These are phyloP conservation scores for Scaptomyza polygonia DNA, from an alignment of 2,888 invertebrate species.

Conservation along the genomic window DNA sequence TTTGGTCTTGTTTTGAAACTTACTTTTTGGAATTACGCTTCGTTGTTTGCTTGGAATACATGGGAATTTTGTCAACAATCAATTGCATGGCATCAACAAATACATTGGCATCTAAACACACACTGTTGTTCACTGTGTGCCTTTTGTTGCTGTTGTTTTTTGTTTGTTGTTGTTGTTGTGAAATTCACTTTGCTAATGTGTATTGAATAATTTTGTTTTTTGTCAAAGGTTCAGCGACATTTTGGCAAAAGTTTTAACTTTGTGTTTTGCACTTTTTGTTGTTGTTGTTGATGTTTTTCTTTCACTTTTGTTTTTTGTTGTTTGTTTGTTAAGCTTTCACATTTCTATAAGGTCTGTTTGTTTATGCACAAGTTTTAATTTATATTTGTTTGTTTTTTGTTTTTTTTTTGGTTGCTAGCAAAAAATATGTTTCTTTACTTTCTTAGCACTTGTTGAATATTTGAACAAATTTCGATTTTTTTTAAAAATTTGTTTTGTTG, in stretches of 20 bases:
- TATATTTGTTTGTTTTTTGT: too few relatives aligned
- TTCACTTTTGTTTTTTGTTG: slow-evolving; percentile 29
- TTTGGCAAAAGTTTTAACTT: slow-evolving; percentile 51
- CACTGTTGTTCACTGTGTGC: slow-evolving; percentile 50
- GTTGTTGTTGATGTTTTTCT: slow-evolving; percentile 10
- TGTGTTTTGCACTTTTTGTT: slow-evolving; percentile 42
- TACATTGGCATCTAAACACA: slow-evolving; percentile 60
- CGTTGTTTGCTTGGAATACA: slow-evolving; percentile 84
- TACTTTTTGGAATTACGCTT: slow-evolving; percentile 85
- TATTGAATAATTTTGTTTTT: slow-evolving; percentile 23
- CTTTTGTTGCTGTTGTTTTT: slow-evolving; percentile 37
- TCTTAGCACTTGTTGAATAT: slow-evolving; percentile 33
- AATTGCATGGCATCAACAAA: slow-evolving; percentile 84
- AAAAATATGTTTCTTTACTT: slow-evolving; percentile 40
- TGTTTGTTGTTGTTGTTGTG: slow-evolving; percentile 20
- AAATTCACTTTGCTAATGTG: slow-evolving; percentile 13
- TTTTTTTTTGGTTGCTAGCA: slow-evolving; percentile 73
- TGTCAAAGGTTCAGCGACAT: slow-evolving; percentile 62
- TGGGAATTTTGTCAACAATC: slow-evolving; percentile 85
- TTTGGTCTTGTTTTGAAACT: slow-evolving; percentile 59
- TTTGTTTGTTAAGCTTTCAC: slow-evolving; percentile 68
- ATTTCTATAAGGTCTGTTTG: slow-evolving; percentile 26
- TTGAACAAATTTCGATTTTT: slow-evolving; percentile 19
- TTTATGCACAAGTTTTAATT: slow-evolving; percentile 44
- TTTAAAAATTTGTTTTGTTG: slow-evolving; percentile 24